phyloP scores from a whole-genome alignment of 53 echinoderm and acorn worm species.

The Crossaster papposus region DNA sequence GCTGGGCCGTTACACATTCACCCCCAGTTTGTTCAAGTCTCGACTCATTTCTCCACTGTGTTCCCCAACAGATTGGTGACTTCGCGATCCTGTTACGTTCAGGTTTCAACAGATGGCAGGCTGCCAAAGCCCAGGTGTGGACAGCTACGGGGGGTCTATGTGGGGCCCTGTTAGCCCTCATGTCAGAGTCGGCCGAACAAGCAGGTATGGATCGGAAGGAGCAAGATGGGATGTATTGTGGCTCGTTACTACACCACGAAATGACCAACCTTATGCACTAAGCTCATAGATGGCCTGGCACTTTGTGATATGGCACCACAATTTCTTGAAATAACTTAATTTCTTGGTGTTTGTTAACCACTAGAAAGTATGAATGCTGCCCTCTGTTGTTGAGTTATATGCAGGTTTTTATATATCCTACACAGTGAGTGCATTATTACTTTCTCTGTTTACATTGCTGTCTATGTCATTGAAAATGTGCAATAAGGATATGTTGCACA shows the following conservation, averaged over 20 bases:
- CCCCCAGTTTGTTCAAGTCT: neutral
- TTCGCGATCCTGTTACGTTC: slow-evolving; percentile 90
- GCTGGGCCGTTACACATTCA: neutral
- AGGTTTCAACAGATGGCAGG: slow-evolving; percentile 83
- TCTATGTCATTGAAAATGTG: too few species aligned
- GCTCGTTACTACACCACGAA: neutral
- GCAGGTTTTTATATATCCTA: too few species aligned
- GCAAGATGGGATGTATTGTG: too few species aligned
- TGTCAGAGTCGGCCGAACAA: slow-evolving; percentile 90
- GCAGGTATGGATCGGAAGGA: slow-evolving; percentile 84
- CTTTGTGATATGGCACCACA: neutral
- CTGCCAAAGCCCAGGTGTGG: slow-evolving; percentile 84
- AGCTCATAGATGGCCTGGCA: neutral
- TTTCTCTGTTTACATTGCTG: too few species aligned
- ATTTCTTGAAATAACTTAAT: neutral
- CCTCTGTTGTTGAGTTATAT: slow-evolving; percentile 1
- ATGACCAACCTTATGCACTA: neutral
- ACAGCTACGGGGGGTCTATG: slow-evolving; percentile 88
- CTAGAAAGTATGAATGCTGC: slow-evolving; percentile 1
- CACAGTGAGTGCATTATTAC: too few species aligned
- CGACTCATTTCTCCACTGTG: neutral
- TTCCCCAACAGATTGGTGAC: slow-evolving; percentile 85
- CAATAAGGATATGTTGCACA: too few species aligned
- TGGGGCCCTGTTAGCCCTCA: slow-evolving; percentile 82
- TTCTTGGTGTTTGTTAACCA: neutral